Conservation (phyloP, 1,140 invertebrate genomes). For the Dinoponera quadriceps region DNA sequence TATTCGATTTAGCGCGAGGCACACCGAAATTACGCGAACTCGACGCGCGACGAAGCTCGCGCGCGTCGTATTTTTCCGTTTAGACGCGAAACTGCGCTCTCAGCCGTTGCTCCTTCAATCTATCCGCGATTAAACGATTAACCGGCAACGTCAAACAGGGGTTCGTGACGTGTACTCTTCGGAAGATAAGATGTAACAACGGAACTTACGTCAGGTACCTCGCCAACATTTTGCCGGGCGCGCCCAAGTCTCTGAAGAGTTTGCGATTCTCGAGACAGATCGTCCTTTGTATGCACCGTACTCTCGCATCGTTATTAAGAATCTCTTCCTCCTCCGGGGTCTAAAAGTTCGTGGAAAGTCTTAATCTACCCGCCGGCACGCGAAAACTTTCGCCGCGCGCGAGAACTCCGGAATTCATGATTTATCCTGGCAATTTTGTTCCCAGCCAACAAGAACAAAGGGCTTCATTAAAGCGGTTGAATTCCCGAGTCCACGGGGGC, state of each 20-base stretch:
- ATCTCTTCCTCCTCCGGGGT: slow-evolving; percentile 78
- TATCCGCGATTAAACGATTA: background rate
- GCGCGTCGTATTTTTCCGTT: too few species aligned
- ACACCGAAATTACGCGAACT: too few species aligned
- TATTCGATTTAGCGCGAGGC: too few species aligned
- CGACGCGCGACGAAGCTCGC: too few species aligned
- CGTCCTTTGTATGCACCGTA: slow-evolving; percentile 82
- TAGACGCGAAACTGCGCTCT: too few species aligned
- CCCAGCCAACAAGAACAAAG: background rate
- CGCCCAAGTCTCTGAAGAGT: slow-evolving; percentile 78
- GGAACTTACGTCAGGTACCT: slow-evolving; percentile 82
- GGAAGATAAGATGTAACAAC: background rate
- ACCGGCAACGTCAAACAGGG: background rate
- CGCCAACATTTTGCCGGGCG: slow-evolving; percentile 76
- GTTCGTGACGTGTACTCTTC: background rate
- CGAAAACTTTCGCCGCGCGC: slow-evolving; percentile 23
- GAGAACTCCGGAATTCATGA: slow-evolving; percentile 6
- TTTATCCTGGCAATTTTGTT: slow-evolving; percentile 39
- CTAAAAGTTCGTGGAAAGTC: slow-evolving; percentile 67
- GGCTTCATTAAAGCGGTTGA: slow-evolving; percentile 37
- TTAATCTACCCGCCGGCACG: slow-evolving; percentile 22
- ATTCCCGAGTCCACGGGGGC: background rate
- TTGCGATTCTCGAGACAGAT: slow-evolving; percentile 81
- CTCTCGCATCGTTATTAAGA: slow-evolving; percentile 77
- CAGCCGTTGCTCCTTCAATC: background rate